phyloP scores from a whole-genome alignment of 2,113 vertebrate genomes.

The Pollachius pollachius region DNA sequence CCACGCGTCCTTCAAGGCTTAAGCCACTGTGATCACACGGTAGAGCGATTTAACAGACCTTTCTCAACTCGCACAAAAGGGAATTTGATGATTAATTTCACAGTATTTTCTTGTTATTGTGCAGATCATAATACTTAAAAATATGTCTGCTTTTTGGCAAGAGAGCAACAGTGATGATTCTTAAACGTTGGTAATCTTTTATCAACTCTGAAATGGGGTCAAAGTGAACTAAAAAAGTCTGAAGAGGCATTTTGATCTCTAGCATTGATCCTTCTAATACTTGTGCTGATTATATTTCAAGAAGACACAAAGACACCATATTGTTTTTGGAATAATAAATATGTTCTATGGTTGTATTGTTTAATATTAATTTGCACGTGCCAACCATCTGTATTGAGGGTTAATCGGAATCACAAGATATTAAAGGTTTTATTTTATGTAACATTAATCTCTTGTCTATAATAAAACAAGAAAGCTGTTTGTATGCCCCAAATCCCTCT shows the following conservation, averaged over 20 bases:
- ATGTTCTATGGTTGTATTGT: neutral
- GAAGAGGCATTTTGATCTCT: too few relatives aligned
- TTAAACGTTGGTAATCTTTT: too few relatives aligned
- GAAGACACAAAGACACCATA: neutral
- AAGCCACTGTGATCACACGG: constrained; percentile 30
- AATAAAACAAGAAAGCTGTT: constrained; percentile 61
- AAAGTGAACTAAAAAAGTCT: too few relatives aligned
- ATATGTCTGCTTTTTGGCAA: neutral
- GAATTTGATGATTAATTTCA: constrained; percentile 11
- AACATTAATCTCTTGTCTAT: constrained; percentile 62
- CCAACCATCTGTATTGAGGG: constrained; percentile 53
- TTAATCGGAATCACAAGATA: constrained; percentile 61
- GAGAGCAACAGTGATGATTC: neutral
- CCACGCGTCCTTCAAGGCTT: constrained; percentile 34
- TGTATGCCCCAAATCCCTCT: constrained; percentile 61
- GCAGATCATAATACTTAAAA: neutral
- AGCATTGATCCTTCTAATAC: neutral
- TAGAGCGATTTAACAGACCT: constrained; percentile 1
- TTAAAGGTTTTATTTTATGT: constrained; percentile 58
- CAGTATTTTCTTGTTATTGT: neutral
- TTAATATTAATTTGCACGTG: neutral
- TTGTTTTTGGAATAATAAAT: neutral
- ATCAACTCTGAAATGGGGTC: too few relatives aligned
- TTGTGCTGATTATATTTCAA: neutral
- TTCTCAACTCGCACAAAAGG: constrained; percentile 12